These are phyloP conservation scores for Neoseiulus cucumeris DNA, from an alignment of 1,140 invertebrate genomes.

Conservation along the genomic window DNA sequence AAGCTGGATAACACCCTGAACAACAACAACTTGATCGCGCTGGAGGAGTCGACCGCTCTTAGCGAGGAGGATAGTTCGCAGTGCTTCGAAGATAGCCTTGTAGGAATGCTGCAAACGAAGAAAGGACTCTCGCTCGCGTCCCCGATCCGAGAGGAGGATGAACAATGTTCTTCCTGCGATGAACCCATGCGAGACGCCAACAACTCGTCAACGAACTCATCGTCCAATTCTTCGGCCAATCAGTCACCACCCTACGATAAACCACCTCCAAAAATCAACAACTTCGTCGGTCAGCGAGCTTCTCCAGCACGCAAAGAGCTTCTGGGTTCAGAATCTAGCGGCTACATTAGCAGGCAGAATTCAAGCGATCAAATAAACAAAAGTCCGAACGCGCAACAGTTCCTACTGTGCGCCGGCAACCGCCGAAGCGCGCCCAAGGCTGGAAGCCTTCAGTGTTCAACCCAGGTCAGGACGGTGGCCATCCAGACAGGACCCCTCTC, in stretches of 20 bases:
- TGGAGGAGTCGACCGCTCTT: constrained; percentile 1
- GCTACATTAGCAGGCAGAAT: constrained; percentile 10
- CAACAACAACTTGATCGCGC: constrained; percentile 14
- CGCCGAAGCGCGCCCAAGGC: constrained; percentile 2
- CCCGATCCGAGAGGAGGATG: constrained; percentile 22
- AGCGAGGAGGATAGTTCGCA: constrained; percentile 19
- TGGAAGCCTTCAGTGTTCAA: constrained; percentile 11
- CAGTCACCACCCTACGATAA: not conserved
- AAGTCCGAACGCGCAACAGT: constrained; percentile 1
- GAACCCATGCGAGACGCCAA: constrained; percentile 19
- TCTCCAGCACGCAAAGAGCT: not conserved
- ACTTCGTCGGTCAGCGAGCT: not conserved
- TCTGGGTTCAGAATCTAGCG: not conserved
- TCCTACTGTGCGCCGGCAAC: constrained; percentile 3
- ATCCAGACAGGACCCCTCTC: constrained; percentile 13
- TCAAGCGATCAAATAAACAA: constrained; percentile 8
- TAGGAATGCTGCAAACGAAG: constrained; percentile 15
- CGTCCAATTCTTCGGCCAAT: not conserved
- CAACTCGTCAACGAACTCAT: constrained; percentile 13
- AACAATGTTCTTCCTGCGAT: constrained; percentile 18
- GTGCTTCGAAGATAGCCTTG: constrained; percentile 22
- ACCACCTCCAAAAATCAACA: constrained; percentile 2
- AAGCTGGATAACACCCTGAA: constrained; percentile 12
- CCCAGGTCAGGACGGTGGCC: constrained; percentile 11
- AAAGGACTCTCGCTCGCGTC: constrained; percentile 14